phyloP scores from a whole-genome alignment of 2,113 vertebrate species.

The Balaeniceps rex region DNA sequence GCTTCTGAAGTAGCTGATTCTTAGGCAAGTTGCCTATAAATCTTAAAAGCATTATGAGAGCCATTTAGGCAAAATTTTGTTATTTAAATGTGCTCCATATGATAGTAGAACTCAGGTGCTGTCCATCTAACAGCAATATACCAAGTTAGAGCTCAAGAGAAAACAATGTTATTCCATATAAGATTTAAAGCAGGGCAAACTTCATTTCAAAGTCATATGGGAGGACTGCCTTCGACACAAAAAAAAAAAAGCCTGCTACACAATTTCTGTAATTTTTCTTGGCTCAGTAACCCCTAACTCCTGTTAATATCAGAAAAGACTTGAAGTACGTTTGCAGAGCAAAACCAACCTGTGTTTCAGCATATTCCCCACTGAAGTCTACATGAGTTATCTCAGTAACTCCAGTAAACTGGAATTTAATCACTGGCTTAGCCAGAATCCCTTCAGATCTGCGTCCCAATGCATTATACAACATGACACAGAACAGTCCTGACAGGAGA shows the following conservation, averaged over 20 bases:
- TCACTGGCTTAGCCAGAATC: neutral
- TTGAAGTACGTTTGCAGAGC: neutral
- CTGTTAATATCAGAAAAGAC: neutral
- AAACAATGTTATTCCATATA: neutral
- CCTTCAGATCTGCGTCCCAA: neutral
- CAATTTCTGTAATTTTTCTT: neutral
- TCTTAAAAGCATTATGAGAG: neutral
- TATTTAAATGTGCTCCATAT: neutral
- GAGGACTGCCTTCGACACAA: neutral
- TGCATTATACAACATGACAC: neutral
- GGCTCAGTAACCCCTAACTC: neutral
- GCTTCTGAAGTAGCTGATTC: neutral
- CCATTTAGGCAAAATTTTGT: neutral
- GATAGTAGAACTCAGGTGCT: neutral
- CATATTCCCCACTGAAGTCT: neutral
- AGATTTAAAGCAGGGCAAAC: neutral
- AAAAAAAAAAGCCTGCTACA: neutral
- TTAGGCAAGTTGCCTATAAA: neutral
- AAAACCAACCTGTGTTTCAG: neutral
- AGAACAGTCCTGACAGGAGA: neutral
- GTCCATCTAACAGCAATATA: neutral
- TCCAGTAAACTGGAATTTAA: neutral
- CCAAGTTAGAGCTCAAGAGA: neutral
- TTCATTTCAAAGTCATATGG: neutral
- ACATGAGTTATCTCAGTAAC: neutral